Percentiles rank a stretch among this genome's conserved stretches.
phyloP scores from a whole-genome alignment of 2,888 invertebrate genomes.

The Augiades crinisus region DNA sequence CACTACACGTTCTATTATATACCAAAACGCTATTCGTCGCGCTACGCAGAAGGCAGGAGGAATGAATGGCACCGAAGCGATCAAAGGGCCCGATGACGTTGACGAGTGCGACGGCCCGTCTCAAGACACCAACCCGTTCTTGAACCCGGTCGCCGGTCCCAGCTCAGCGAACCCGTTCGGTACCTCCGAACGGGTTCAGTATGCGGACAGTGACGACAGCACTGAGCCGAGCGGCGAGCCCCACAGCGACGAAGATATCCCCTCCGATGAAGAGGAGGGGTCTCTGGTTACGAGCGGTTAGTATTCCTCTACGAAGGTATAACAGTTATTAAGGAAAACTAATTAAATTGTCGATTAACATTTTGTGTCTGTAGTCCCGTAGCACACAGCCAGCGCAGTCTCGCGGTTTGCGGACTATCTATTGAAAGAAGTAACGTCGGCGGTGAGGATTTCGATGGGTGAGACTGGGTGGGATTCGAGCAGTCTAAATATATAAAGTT shows the following conservation, averaged over 20 bases:
- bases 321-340: too few species aligned
- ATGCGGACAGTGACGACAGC: background rate
- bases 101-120: conserved; percentile 49
- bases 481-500: too few species aligned
- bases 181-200: conserved; percentile 11
- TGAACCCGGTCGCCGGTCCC: conserved; percentile 32
- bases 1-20: conserved; percentile 42
- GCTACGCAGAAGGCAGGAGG: conserved; percentile 24
- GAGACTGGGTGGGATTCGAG: too few species aligned
- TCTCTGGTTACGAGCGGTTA: conserved; percentile 52
- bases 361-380: too few species aligned
- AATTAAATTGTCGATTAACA: too few species aligned
- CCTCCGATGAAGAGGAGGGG: background rate
- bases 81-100: conserved; percentile 30
- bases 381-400: too few species aligned
- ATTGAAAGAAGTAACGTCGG: too few species aligned
- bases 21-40: conserved; percentile 53
- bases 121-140: conserved; percentile 59
- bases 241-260: conserved; percentile 4
- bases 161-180: conserved; percentile 49
- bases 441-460: too few species aligned
- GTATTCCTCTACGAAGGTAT: too few species aligned
- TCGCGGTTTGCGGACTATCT: too few species aligned
- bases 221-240: conserved; percentile 4
- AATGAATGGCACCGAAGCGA: conserved; percentile 8